Evolutionary conservation across 2,888 invertebrate genomes (phyloP).

Genomic region (Chrysomela aeneicollis): DNA sequence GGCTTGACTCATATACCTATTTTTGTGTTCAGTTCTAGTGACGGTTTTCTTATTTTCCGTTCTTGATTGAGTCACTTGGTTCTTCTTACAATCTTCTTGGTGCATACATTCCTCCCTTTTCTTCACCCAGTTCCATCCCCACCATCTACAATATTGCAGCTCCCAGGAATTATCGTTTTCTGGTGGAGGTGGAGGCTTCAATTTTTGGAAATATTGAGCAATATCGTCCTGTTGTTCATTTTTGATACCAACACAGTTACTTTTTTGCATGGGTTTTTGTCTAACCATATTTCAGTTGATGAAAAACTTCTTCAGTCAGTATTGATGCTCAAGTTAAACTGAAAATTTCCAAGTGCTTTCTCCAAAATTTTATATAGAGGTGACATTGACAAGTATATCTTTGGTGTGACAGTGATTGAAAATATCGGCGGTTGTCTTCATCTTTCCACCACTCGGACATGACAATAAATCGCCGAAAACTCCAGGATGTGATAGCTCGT

Average conservation of each 20-base stretch:
- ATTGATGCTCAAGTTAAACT: background rate
- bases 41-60: background rate
- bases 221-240: slow-evolving; percentile 1
- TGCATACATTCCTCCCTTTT: slow-evolving; percentile 26
- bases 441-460: too few relatives aligned
- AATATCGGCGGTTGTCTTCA: too few relatives aligned
- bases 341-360: background rate
- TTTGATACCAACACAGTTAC: background rate
- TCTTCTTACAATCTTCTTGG: background rate
- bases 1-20: background rate
- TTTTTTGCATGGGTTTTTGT: background rate
- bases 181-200: slow-evolving; percentile 39
- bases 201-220: background rate
- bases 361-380: background rate
- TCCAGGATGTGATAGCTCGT: too few relatives aligned
- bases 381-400: background rate
- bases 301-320: background rate
- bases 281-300: background rate
- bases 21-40: background rate
- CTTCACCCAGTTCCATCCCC: slow-evolving; percentile 50
- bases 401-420: background rate
- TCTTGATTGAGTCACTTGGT: background rate
- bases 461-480: too few relatives aligned
- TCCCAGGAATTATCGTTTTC: slow-evolving; percentile 44
- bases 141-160: slow-evolving; percentile 48